Conservation (phyloP, 2,888 invertebrate species). For the Phoronis australis region DNA sequence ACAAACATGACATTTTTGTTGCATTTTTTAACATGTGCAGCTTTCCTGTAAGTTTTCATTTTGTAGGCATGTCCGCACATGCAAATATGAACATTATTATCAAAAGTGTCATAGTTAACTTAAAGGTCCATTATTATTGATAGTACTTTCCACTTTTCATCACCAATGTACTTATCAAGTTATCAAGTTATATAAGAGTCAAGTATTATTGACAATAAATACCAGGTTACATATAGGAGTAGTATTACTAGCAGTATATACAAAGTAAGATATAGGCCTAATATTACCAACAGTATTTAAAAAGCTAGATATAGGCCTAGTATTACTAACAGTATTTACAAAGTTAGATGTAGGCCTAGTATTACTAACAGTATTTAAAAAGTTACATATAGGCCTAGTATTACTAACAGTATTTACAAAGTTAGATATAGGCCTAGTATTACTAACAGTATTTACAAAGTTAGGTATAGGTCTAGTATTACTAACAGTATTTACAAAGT, state of each 20-base stretch:
- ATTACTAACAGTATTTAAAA: conserved; percentile 59
- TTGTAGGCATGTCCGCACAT: too few species aligned
- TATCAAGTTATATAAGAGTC: background rate
- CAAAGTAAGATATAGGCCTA: conserved; percentile 68
- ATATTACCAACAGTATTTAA: conserved; percentile 59
- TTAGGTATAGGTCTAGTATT: too few species aligned
- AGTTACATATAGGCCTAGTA: conserved; percentile 67
- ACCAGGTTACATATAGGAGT: conserved; percentile 68
- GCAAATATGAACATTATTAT: too few species aligned
- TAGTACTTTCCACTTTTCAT: too few species aligned
- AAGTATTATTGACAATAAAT: too few species aligned
- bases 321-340: conserved; percentile 60
- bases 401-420: conserved; percentile 60
- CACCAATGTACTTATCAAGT: too few species aligned
- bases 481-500: conserved; percentile 41
- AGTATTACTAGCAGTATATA: conserved; percentile 59
- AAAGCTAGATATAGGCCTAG: conserved; percentile 67
- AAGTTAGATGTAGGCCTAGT: conserved; percentile 67
- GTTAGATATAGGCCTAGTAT: conserved; percentile 67
- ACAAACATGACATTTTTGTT: too few species aligned
- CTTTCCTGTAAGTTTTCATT: too few species aligned
- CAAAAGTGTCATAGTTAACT: too few species aligned
- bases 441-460: conserved; percentile 62
- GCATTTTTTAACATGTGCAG: too few species aligned
- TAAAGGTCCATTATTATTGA: too few species aligned